phyloP scores from a whole-genome alignment of 2,888 invertebrate genomes.

The Cremastinae sp. region DNA sequence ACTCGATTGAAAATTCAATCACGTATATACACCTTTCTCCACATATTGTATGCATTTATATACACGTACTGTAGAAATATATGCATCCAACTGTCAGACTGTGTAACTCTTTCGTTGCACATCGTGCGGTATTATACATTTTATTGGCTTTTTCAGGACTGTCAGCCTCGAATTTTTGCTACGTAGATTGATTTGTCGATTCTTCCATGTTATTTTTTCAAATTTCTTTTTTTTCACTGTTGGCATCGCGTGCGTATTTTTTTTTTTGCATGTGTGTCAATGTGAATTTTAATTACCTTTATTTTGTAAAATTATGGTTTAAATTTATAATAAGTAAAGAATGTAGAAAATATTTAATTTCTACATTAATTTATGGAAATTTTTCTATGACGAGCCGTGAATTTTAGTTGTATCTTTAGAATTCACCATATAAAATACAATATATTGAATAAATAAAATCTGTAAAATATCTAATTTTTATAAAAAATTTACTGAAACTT shows the following conservation, averaged over 20 bases:
- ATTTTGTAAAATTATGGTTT: too few relatives aligned
- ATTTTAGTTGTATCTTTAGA: too few relatives aligned
- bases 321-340: too few relatives aligned
- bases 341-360: too few relatives aligned
- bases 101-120: not conserved
- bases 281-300: too few relatives aligned
- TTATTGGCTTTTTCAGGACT: slow-evolving; percentile 23
- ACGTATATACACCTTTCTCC: slow-evolving; percentile 14
- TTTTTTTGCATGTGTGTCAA: too few relatives aligned
- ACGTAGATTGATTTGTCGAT: slow-evolving; percentile 49
- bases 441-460: too few relatives aligned
- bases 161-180: slow-evolving; percentile 33
- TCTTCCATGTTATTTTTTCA: slow-evolving; percentile 1
- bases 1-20: slow-evolving; percentile 53
- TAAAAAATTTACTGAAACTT: too few relatives aligned
- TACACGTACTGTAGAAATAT: not conserved
- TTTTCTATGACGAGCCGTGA: too few relatives aligned
- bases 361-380: too few relatives aligned
- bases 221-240: slow-evolving; percentile 1
- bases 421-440: too few relatives aligned
- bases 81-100: not conserved
- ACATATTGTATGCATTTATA: not conserved
- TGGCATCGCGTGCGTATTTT: not conserved
- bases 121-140: slow-evolving; percentile 44
- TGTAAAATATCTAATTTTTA: too few relatives aligned